These are phyloP conservation scores for Oryzias dopingdopingensis DNA, from an alignment of 2,797 vertebrate genomes.

Conservation along the genomic window DNA sequence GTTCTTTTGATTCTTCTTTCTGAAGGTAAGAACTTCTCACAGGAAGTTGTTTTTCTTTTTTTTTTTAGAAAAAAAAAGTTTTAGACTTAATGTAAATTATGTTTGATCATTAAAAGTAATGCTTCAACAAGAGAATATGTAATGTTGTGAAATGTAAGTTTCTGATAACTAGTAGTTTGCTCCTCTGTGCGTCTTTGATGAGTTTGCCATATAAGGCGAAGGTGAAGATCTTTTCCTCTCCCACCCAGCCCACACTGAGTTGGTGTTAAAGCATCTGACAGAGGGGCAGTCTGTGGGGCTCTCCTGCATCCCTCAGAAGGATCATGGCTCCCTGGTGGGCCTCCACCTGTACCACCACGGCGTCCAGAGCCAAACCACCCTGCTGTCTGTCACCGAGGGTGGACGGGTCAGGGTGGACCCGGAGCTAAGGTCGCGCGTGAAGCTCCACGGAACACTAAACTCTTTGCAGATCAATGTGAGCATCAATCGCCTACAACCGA, in stretches of 20 bases:
- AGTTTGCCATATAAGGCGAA: too few species aligned
- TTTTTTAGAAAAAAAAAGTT: too few species aligned
- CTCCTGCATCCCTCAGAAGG: constrained; percentile 32
- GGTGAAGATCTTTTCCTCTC: background rate
- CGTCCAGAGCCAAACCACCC: constrained; percentile 45
- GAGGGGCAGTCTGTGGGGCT: constrained; percentile 58
- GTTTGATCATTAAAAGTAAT: too few species aligned
- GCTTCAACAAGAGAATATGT: too few species aligned
- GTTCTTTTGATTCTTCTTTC: constrained; percentile 38
- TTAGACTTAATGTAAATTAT: too few species aligned
- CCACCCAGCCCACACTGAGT: constrained; percentile 47
- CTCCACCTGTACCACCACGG: constrained; percentile 60
- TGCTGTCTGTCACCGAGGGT: constrained; percentile 47
- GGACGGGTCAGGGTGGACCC: constrained; percentile 11
- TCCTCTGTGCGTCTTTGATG: too few species aligned
- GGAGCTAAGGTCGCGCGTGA: constrained; percentile 38
- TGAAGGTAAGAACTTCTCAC: constrained; percentile 44
- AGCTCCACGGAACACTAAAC: constrained; percentile 26
- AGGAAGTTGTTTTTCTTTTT: too few species aligned
- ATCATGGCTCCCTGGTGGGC: background rate
- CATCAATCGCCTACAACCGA: constrained; percentile 35
- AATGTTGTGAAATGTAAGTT: too few species aligned
- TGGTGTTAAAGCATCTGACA: constrained; percentile 40
- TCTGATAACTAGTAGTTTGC: too few species aligned
- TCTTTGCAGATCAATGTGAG: constrained; percentile 55